phyloP scores from a whole-genome alignment of 2,113 vertebrate genomes.

The Burhinus bistriatus region DNA sequence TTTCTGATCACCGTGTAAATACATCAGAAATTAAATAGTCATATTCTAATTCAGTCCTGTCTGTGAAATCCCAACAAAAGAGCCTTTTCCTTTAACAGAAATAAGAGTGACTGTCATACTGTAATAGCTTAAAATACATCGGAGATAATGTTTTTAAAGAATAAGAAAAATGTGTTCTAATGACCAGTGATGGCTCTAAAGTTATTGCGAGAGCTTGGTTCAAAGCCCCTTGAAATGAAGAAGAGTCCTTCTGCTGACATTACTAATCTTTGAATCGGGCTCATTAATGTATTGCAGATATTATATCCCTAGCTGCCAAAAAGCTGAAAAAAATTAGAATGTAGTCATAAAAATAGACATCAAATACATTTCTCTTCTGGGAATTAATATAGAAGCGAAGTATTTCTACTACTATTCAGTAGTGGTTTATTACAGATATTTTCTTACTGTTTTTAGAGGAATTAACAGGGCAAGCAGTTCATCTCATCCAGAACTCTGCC shows the following conservation, averaged over 20 bases:
- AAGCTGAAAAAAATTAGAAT: not conserved
- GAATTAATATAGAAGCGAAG: not conserved
- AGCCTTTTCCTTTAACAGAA: slow-evolving; percentile 13
- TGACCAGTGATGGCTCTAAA: slow-evolving; percentile 9
- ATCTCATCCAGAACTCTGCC: not conserved
- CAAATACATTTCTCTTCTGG: slow-evolving; percentile 12
- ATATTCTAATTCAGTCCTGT: not conserved
- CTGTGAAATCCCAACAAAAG: not conserved
- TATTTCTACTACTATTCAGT: not conserved
- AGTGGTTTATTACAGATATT: not conserved
- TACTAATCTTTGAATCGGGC: slow-evolving; percentile 19
- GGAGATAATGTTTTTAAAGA: not conserved
- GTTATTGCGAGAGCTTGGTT: slow-evolving; percentile 9
- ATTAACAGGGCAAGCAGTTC: not conserved
- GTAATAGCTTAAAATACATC: slow-evolving; percentile 28
- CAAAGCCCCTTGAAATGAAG: slow-evolving; percentile 29
- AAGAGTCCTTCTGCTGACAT: slow-evolving; percentile 32
- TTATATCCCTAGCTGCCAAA: slow-evolving; percentile 26
- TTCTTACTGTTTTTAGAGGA: not conserved
- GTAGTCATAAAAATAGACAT: slow-evolving; percentile 38
- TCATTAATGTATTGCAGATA: slow-evolving; percentile 40
- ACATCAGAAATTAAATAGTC: not conserved
- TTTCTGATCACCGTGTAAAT: not conserved
- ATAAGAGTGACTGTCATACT: not conserved
- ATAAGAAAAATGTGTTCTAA: slow-evolving; percentile 3